Evolutionary conservation across 2,797 vertebrate species (phyloP).

Genomic region (Semaprochilodus insignis): DNA sequence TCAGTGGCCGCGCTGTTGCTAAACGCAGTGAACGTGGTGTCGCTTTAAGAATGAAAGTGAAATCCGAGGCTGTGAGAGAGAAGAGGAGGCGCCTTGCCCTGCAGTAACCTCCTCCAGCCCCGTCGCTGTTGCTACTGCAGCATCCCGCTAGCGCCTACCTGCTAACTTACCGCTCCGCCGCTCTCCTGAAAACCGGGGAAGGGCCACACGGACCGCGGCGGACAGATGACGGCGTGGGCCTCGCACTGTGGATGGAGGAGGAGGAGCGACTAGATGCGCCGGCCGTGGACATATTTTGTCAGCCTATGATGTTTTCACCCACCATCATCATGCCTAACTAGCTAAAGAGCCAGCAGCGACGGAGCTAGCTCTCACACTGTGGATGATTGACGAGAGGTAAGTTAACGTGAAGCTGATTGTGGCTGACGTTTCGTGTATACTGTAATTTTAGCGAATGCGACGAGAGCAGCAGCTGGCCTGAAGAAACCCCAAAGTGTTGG

Average conservation of each 20-base stretch:
- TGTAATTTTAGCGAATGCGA: conserved; percentile 55
- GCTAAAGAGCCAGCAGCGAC: conserved; percentile 57
- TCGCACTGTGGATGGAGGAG: neutral
- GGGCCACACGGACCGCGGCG: neutral
- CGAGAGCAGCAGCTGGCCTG: conserved; percentile 57
- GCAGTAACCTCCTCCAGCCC: conserved; percentile 53
- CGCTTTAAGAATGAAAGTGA: conserved; percentile 77
- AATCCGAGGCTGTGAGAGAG: conserved; percentile 66
- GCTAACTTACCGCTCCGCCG: neutral
- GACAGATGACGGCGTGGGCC: neutral
- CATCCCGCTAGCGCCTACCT: conserved; percentile 64
- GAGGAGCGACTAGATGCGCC: conserved; percentile 26
- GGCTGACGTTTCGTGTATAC: neutral
- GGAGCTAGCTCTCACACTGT: conserved; percentile 51
- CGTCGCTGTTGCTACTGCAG: conserved; percentile 49
- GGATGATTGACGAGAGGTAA: conserved; percentile 75
- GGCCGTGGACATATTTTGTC: conserved; percentile 27
- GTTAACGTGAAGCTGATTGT: conserved; percentile 7
- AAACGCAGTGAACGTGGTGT: conserved; percentile 45
- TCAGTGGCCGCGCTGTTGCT: too few species aligned
- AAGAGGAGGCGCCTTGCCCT: conserved; percentile 54
- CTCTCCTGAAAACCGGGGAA: neutral
- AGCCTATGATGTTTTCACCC: conserved; percentile 40
- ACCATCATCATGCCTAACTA: conserved; percentile 49
- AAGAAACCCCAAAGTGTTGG: conserved; percentile 4